Base-by-base conservation (phyloP, 2,113 vertebrate genomes). In the Apeltes quadracus region DNA sequence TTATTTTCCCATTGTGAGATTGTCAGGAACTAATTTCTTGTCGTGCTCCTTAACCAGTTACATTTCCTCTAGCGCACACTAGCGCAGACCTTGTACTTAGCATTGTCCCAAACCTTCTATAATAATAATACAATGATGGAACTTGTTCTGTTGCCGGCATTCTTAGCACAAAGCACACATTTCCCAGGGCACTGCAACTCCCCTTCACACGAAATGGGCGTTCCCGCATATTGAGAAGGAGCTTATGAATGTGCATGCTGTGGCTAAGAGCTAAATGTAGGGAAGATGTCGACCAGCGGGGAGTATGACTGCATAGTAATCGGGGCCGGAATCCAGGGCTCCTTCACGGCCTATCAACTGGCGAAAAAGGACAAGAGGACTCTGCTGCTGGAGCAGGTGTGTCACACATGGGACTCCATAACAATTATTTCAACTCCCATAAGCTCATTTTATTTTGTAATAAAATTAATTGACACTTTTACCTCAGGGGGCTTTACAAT, bases 311-410 rank as follows among this genome's bases (percentile, higher is more conserved):
- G 91, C 75, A 91, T 98, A 3, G 95, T 98, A 83, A 89, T 99
- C 0, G 96, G 98, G 3, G 96, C 98, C 0, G 97, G 97, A 0
- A 93, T 98, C 61, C 96, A 98, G 88, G 96, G 96, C 25, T 96
- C 95, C 36, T 98, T 95, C 63, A 90, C 96, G 0, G 94, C 96
- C 3, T 96, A 96, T 72, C 94, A 96, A 69, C 92, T 98, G 74
- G 93, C 93, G 5, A 94, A 94, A 84, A 82, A 81, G 2, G 77
- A 84, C 12, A 90, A 84, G 93, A 92, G 81, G 80, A 95, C 95
- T 3, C 92, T 98, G 14, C 87, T 99, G 29, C 92, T 99, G 85
- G 98, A 99, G 73, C 97, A 99, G 96, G 97, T 98, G 66, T 15
- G 76, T 63, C 20, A 36, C n/a, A 34, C 25, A 38, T 20, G 3